These are phyloP conservation scores for Drosophila jambulina DNA, from an alignment of 1,140 invertebrate species.

Conservation along the genomic window DNA sequence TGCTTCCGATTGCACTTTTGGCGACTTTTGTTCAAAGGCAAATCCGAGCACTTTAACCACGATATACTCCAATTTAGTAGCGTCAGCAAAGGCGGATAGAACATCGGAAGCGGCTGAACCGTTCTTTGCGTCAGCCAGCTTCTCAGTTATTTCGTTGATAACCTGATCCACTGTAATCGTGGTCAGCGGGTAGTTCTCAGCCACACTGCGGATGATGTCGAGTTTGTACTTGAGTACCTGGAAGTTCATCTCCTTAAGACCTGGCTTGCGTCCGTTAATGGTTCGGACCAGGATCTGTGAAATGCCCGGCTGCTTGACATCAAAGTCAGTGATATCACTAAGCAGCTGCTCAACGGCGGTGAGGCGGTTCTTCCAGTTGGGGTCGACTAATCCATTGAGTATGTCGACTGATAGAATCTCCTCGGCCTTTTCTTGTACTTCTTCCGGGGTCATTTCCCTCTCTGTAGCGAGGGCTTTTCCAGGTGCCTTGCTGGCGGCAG, in stretches of 20 bases:
- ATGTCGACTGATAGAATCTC: conserved; percentile 88
- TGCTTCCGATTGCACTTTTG: conserved; percentile 95
- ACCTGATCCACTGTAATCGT: conserved; percentile 91
- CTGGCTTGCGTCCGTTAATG: conserved; percentile 94
- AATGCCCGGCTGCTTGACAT: conserved; percentile 87
- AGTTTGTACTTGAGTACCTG: conserved; percentile 95
- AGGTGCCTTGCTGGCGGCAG: conserved; percentile 69
- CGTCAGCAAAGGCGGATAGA: conserved; percentile 91
- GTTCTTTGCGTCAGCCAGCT: conserved; percentile 94
- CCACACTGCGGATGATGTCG: conserved; percentile 91
- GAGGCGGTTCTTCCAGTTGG: conserved; percentile 95
- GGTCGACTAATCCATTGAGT: conserved; percentile 89
- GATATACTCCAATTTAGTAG: conserved; percentile 91
- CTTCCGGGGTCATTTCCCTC: conserved; percentile 88
- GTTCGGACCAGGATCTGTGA: conserved; percentile 91
- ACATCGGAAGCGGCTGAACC: conserved; percentile 89
- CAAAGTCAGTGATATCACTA: conserved; percentile 88
- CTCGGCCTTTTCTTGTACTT: conserved; percentile 89
- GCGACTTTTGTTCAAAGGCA: conserved; percentile 95
- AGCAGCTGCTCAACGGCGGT: conserved; percentile 90
- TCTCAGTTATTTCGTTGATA: conserved; percentile 92
- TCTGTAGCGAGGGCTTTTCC: conserved; percentile 85
- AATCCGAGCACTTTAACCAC: conserved; percentile 89
- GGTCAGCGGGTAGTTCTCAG: conserved; percentile 91
- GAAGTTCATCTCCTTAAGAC: conserved; percentile 96